Conservation (phyloP, 2,113 vertebrate species). For the Pogonocichla stellata region DNA sequence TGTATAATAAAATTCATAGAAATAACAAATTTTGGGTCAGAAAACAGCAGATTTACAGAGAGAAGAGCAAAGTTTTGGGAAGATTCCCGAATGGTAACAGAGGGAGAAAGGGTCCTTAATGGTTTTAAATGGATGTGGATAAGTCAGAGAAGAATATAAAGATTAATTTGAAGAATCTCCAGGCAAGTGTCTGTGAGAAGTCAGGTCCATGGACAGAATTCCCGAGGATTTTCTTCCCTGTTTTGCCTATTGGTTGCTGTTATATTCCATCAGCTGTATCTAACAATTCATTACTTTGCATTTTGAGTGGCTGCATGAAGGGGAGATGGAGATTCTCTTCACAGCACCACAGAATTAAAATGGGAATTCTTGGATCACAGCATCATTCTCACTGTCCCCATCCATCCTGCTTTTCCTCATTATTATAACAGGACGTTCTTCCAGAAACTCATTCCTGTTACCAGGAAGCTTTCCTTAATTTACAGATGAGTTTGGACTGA, state of each 20-base stretch:
- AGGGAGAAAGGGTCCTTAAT: background rate
- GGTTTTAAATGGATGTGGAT: background rate
- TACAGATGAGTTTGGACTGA: background rate
- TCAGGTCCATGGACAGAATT: background rate
- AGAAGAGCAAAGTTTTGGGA: background rate
- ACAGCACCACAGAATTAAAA: background rate
- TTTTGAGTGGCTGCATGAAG: background rate
- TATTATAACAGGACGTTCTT: fast-evolving
- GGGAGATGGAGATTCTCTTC: background rate
- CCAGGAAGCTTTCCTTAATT: background rate
- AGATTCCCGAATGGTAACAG: background rate
- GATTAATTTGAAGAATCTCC: background rate
- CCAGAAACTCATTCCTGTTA: background rate
- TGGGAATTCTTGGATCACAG: background rate
- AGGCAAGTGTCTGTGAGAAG: background rate
- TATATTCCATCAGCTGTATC: background rate
- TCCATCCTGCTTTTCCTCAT: background rate
- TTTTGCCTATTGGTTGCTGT: background rate
- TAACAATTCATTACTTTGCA: too few relatives aligned
- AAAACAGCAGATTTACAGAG: background rate
- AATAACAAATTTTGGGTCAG: background rate
- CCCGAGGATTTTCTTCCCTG: background rate
- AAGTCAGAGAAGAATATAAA: background rate
- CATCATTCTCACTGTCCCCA: too few relatives aligned
- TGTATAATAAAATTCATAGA: background rate